Percentiles rank a stretch among this genome's conserved stretches.
phyloP scores from a whole-genome alignment of 2,113 vertebrate genomes.

The Archocentrus centrarchus region DNA sequence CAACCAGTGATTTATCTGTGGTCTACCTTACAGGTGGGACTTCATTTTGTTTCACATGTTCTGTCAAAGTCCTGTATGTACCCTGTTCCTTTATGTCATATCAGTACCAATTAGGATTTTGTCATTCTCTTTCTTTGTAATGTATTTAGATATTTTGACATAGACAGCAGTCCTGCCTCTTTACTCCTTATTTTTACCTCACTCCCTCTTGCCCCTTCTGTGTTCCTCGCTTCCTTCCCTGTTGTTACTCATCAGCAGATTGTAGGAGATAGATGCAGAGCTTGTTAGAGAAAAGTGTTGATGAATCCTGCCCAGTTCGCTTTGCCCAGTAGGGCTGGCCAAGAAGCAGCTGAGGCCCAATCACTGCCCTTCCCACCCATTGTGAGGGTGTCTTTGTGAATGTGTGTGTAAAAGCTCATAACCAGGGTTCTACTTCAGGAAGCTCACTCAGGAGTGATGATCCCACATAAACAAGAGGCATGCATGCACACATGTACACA shows the following conservation, averaged over 20 bases:
- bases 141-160: not conserved
- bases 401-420: constrained; percentile 15
- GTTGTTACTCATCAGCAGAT: constrained; percentile 64
- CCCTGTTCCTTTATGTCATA: not conserved
- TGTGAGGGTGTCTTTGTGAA: constrained; percentile 9
- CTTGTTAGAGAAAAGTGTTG: constrained; percentile 54
- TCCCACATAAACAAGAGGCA: constrained; percentile 16
- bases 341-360: constrained; percentile 65
- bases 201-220: not conserved
- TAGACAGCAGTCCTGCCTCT: not conserved
- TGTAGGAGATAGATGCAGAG: constrained; percentile 56
- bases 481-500: not conserved
- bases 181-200: not conserved
- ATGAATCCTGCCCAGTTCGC: constrained; percentile 46
- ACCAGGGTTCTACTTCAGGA: constrained; percentile 40
- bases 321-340: constrained; percentile 55
- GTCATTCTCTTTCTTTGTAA: not conserved
- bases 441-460: constrained; percentile 44
- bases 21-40: not conserved
- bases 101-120: not conserved
- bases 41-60: not conserved
- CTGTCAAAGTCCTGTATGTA: not conserved
- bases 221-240: constrained; percentile 26
- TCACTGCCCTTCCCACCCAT: constrained; percentile 41
- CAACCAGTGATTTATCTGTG: not conserved